Percentiles rank a stretch among this genome's conserved stretches.
These are phyloP conservation scores for Hylia prasina DNA, from an alignment of 2,113 vertebrate genomes.

Conservation along the genomic window DNA sequence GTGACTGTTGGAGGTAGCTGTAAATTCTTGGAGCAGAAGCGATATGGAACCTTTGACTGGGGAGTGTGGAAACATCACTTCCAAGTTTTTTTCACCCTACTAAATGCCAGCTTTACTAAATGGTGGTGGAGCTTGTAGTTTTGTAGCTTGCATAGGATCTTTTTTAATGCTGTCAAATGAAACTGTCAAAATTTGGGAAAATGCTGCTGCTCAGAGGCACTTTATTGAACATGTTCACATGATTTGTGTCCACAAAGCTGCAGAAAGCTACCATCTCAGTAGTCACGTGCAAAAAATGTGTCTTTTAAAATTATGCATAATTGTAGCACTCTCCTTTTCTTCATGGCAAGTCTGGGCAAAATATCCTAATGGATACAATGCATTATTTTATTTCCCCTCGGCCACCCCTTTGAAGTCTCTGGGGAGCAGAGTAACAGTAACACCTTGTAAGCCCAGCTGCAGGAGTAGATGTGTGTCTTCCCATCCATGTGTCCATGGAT, in stretches of 20 bases:
- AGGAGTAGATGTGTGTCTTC: not conserved
- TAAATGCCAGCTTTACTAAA: not conserved
- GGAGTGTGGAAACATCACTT: not conserved
- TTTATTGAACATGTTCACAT: not conserved
- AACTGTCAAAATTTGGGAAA: not conserved
- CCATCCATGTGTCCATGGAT: rapidly evolving
- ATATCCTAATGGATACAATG: not conserved
- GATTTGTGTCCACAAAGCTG: not conserved
- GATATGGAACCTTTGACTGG: not conserved
- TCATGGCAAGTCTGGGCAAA: not conserved
- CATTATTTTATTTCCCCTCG: not conserved
- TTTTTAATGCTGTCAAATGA: not conserved
- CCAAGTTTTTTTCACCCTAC: not conserved
- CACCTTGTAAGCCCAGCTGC: not conserved
- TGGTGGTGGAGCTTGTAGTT: not conserved
- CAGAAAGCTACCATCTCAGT: not conserved
- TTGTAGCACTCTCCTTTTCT: not conserved
- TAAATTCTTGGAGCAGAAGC: not conserved
- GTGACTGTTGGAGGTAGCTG: not conserved
- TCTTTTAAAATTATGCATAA: not conserved
- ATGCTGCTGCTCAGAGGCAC: not conserved
- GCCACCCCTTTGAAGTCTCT: rapidly evolving
- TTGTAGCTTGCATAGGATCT: not conserved
- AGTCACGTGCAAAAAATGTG: not conserved
- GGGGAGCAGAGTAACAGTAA: not conserved